Percentiles rank a stretch among this genome's conserved stretches.
These are phyloP conservation scores for Pyrrhosoma nymphula DNA, from an alignment of 2,888 invertebrate species.

Conservation along the genomic window DNA sequence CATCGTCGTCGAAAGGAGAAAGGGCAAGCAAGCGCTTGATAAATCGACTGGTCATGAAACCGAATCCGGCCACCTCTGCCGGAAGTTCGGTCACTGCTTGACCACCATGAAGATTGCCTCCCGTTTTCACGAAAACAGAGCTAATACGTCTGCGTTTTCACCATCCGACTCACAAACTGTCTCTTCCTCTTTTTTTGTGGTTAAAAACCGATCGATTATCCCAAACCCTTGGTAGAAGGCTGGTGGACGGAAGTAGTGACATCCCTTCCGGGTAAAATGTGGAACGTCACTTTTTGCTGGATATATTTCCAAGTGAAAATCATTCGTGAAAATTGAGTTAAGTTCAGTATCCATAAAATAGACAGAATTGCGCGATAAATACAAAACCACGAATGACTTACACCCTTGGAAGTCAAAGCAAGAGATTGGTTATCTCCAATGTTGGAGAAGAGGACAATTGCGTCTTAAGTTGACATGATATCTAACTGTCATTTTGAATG, in stretches of 20 bases:
- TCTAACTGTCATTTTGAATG: too few relatives aligned
- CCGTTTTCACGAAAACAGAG: not conserved
- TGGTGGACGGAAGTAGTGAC: not conserved
- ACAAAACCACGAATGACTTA: too few relatives aligned
- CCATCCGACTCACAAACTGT: not conserved
- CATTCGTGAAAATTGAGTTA: too few relatives aligned
- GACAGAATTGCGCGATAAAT: too few relatives aligned
- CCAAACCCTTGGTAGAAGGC: not conserved
- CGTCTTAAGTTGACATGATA: too few relatives aligned
- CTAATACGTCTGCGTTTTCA: not conserved
- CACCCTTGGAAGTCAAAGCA: too few relatives aligned
- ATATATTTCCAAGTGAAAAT: too few relatives aligned
- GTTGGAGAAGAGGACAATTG: too few relatives aligned
- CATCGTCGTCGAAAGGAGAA: not conserved
- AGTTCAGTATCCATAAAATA: too few relatives aligned
- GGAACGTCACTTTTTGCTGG: too few relatives aligned
- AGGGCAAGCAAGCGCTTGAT: not conserved
- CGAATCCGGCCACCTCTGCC: conserved; percentile 43
- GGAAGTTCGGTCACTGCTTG: conserved; percentile 46
- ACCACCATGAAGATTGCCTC: conserved; percentile 40
- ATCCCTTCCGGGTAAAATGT: not conserved
- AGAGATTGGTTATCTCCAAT: too few relatives aligned
- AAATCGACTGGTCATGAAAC: conserved; percentile 49
- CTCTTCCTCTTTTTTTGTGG: not conserved
- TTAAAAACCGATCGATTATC: not conserved